Base-by-base conservation (phyloP, 2,888 invertebrate genomes). In the Papilio gigon region DNA sequence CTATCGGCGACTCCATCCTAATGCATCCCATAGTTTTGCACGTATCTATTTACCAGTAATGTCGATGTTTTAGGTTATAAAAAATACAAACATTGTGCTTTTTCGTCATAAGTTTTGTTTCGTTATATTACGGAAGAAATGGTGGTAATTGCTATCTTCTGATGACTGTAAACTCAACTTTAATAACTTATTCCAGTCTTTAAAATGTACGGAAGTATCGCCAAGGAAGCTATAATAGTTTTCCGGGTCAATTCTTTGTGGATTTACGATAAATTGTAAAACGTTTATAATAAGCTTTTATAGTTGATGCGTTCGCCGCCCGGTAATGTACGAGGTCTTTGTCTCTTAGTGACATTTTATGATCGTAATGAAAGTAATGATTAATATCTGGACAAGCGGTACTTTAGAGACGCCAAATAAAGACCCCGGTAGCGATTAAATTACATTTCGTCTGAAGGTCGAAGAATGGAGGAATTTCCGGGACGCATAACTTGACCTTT, bases 361-460 rank as follows among this genome's bases (percentile, higher is more conserved):
- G 61, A 56, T 20, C 12, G 40, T 25, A 64, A 64, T 64, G 64
- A 68, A 68, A 64, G 68, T 68, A 44, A 64, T 64, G 68, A 68
- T 69, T 69, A 61, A 69, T 69, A 35, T 61, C 35, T 14, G 20
- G 20, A 56, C 37, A 37, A 35, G 33, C 40, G 33, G 40, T 40
- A 58, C 37, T 47, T 30, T 30, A 53, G n/a, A 61, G 61, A 65
- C 62, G 50, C 61, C 33, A 61, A 37, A 40, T 50, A 47, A 69
- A 68, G 47, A 69, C 69, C 65, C 69, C 69, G 69, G 69, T 69
- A 69, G 69, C 56, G 42, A 53, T 65, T 62, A 69, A 65, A 35
- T 56, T 14, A 27, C 42, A 62, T 61, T 65, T 65, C 60, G 27
- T 62, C 53, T 53, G 50, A 65, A 69, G 69, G 65, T 61, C 69